Conservation (phyloP, 2,113 vertebrate species). For the Amphilophus citrinellus region DNA sequence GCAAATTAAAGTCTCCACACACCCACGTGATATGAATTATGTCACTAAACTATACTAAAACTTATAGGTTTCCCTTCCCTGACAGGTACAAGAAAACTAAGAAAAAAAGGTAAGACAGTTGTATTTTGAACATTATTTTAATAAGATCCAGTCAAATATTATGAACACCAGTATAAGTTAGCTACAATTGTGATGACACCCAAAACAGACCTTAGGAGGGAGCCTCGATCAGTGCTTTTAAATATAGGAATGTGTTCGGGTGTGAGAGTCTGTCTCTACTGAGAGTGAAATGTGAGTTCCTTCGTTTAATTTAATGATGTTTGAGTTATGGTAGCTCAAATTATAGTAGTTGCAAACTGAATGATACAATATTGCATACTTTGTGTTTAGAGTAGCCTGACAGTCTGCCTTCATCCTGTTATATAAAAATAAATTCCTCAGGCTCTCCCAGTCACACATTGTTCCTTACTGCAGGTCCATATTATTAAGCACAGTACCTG, state of each 20-base stretch:
- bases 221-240: neutral
- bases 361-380: neutral
- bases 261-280: neutral
- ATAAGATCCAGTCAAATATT: too few relatives aligned
- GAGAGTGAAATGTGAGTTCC: neutral
- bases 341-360: neutral
- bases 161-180: too few relatives aligned
- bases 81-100: too few relatives aligned
- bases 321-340: neutral
- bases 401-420: neutral
- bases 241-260: neutral
- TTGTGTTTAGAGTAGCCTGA: neutral
- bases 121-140: too few relatives aligned
- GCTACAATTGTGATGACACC: neutral
- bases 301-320: neutral
- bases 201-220: neutral
- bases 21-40: too few relatives aligned
- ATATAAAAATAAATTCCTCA: neutral
- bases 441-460: neutral
- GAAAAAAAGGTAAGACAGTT: too few relatives aligned
- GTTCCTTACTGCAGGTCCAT: neutral
- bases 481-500: neutral
- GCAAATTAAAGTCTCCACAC: too few relatives aligned
- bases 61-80: too few relatives aligned
- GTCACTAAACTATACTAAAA: too few relatives aligned